phyloP scores from a whole-genome alignment of 2,888 invertebrate species.

The Eupithecia insigniata region DNA sequence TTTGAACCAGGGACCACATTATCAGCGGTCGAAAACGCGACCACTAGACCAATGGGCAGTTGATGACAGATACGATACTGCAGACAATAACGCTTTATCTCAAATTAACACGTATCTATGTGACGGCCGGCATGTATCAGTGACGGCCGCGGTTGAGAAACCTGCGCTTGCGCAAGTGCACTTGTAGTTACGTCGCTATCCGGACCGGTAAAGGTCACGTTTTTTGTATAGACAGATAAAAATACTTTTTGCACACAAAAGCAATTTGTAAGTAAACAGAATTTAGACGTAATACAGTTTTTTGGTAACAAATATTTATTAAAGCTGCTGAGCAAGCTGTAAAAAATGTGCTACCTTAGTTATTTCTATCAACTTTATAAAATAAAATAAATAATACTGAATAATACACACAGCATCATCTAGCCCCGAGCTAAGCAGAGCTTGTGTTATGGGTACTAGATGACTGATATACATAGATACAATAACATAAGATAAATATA shows the following conservation, averaged over 20 bases:
- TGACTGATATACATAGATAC: no score
- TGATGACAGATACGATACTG: background rate
- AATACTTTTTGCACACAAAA: background rate
- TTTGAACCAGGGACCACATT: background rate
- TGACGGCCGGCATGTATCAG: background rate
- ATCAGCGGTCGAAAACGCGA: background rate
- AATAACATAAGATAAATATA: background rate
- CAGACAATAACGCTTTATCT: background rate
- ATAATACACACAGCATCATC: no score
- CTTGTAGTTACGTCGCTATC: conserved; percentile 3
- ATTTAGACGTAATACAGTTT: background rate
- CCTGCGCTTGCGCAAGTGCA: conserved; percentile 3
- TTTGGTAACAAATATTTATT: background rate
- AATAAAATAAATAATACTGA: no score
- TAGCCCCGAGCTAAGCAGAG: no score
- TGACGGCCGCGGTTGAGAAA: background rate
- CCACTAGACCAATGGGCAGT: background rate
- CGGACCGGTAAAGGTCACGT: background rate
- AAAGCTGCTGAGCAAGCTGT: no score
- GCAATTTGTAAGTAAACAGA: background rate
- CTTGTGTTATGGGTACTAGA: no score
- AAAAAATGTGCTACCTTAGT: no score
- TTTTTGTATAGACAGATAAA: background rate
- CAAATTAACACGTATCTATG: background rate
- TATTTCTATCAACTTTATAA: no score